Evolutionary conservation across 2,113 vertebrate genomes (phyloP).

Genomic region (Empidonax traillii): DNA sequence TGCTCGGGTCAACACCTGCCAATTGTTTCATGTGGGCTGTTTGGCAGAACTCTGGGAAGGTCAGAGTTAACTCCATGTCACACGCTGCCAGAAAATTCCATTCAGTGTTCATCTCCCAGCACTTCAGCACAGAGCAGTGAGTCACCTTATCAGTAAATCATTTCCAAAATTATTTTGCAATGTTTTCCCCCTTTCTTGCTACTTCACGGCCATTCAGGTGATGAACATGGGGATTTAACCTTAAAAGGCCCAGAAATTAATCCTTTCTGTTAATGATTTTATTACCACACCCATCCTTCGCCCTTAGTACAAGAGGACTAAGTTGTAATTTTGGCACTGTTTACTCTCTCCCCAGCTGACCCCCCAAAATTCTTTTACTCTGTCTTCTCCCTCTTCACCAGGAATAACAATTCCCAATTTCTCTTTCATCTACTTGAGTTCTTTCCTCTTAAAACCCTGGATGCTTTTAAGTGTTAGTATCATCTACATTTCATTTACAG

Average conservation of each 20-base stretch:
- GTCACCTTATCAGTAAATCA: neutral
- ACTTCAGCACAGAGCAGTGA: neutral
- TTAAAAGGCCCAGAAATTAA: neutral
- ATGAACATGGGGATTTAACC: neutral
- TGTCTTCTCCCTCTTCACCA: neutral
- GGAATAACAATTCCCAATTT: neutral
- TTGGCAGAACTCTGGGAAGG: neutral
- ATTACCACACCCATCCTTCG: neutral
- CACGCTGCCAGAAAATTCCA: neutral
- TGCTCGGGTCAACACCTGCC: neutral
- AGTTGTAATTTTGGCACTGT: neutral
- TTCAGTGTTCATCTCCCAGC: neutral
- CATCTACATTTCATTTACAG: neutral
- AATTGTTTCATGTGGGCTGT: neutral
- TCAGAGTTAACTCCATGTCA: neutral
- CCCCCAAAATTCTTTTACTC: neutral
- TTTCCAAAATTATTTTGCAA: neutral
- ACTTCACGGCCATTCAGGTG: neutral
- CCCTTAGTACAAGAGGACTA: neutral
- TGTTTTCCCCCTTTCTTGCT: neutral
- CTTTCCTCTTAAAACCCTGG: neutral
- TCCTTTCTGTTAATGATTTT: neutral
- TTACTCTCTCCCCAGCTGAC: neutral
- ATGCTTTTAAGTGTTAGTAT: neutral
- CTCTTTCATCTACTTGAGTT: neutral